Evolutionary conservation across 1,140 invertebrate species (phyloP), one percentile per base, ranked within the genome.

Genomic region (Tetragnatha versicolor): DNA sequence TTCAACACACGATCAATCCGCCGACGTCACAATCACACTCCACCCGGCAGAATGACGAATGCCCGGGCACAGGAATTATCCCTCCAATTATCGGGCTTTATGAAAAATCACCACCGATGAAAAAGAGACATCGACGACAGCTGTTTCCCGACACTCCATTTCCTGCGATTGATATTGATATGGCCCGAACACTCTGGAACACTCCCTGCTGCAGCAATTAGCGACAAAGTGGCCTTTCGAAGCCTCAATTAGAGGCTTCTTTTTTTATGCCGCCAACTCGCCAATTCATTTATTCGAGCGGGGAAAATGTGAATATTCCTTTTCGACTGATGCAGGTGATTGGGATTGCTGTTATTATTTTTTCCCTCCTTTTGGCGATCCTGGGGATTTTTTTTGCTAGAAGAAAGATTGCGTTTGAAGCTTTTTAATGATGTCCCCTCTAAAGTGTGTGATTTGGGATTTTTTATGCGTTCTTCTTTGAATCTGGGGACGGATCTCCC

Each of bases 341-440:
- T 58, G 17, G 31, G 17, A 6, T 17, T 55, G 27, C 31, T 2
- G 1, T 58, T 31, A 33, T 58, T 33, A 2, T 58, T 31, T 33
- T 33, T 55, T 33, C 35, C 35, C 12, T 3, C 2, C 3, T n/a
- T n/a, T n/a, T n/a, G n/a, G n/a, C n/a, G n/a, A 33, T 58, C 29
- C 25, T 53, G 20, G 20, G 9, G 49, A 22, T 53, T 37, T 61
- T 61, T 35, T 37, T 14, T 2, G 20, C 37, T n/a, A 14, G 29
- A n/a, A n/a, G n/a, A n/a, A n/a, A n/a, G n/a, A n/a, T 35, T n/a
- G 37, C 61, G 37, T 65, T 65, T 65, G 61, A 65, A 65, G 61
- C 33, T 65, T 65, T 65, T 65, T 65, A 65, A 65, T 65, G 61
- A 65, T 65, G 61, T 42, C 61, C 61, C n/a, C 61, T 22, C 6